These are phyloP conservation scores for Oppia nitens DNA, from an alignment of 1,140 invertebrate species.

Conservation along the genomic window DNA sequence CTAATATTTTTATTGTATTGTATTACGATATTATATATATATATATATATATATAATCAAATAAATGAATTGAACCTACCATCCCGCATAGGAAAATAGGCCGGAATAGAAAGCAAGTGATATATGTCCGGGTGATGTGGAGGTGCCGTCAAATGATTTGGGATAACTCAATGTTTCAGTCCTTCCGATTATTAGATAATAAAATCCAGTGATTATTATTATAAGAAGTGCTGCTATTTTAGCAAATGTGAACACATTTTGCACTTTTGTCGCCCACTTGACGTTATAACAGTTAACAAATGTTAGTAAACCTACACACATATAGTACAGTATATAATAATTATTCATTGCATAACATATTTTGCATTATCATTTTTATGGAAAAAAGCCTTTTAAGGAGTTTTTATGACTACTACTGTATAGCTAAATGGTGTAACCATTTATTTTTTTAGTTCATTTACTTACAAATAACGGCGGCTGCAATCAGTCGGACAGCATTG, in stretches of 20 bases:
- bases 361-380: too few relatives aligned
- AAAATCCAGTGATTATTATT: slow-evolving; percentile 65
- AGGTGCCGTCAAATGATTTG: slow-evolving; percentile 57
- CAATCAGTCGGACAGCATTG: slow-evolving; percentile 23
- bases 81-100: slow-evolving; percentile 91
- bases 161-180: slow-evolving; percentile 43
- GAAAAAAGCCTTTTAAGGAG: too few relatives aligned
- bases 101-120: slow-evolving; percentile 84
- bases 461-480: slow-evolving; percentile 24
- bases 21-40: too few relatives aligned
- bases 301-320: slow-evolving; percentile 63
- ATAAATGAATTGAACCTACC: too few relatives aligned
- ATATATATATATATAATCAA: too few relatives aligned
- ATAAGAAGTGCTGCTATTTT: slow-evolving; percentile 77
- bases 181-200: slow-evolving; percentile 27
- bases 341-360: not conserved
- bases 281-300: slow-evolving; percentile 91
- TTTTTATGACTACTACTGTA: too few relatives aligned
- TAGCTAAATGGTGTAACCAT: not conserved
- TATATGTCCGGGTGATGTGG: slow-evolving; percentile 58
- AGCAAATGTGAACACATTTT: slow-evolving; percentile 80
- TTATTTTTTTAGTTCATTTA: not conserved
- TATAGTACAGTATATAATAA: slow-evolving; percentile 19
- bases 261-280: slow-evolving; percentile 78
- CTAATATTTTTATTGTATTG: too few relatives aligned